Evolutionary conservation across 2,113 vertebrate genomes (phyloP).

Genomic region (Menura novaehollandiae): DNA sequence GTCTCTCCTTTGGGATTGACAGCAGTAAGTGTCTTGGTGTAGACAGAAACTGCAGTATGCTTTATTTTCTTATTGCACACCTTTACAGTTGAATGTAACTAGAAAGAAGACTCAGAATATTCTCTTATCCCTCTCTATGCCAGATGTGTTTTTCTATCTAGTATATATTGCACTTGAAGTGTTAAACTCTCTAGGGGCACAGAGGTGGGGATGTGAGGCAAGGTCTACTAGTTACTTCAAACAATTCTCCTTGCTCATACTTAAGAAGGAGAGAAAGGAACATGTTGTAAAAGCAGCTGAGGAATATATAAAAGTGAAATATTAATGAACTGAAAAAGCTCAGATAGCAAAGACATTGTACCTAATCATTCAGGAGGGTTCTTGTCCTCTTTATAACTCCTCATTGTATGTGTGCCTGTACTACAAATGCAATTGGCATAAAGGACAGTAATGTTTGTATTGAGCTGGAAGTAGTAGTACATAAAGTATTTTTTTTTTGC

Average conservation of each 20-base stretch:
- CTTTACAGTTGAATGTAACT: slow-evolving; percentile 14
- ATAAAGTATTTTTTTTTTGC: neutral
- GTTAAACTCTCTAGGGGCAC: slow-evolving; percentile 21
- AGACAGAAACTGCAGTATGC: neutral
- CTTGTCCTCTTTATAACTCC: neutral
- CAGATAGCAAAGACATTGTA: neutral
- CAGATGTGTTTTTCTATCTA: neutral
- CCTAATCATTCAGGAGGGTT: slow-evolving; percentile 9
- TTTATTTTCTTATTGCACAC: neutral
- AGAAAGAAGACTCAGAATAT: neutral
- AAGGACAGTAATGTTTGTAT: neutral
- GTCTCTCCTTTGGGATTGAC: neutral
- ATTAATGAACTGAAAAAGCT: slow-evolving; percentile 65
- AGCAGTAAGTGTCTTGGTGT: neutral
- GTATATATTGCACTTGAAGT: slow-evolving; percentile 35
- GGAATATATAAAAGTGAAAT: slow-evolving; percentile 69
- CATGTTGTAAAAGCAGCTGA: slow-evolving; percentile 51
- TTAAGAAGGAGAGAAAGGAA: slow-evolving; percentile 51
- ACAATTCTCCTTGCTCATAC: slow-evolving; percentile 32
- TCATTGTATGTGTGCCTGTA: neutral
- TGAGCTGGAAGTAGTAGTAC: neutral
- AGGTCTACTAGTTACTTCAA: slow-evolving; percentile 58
- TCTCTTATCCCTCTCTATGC: neutral
- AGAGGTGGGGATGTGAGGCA: slow-evolving; percentile 15
- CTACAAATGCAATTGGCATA: neutral